phyloP scores from a whole-genome alignment of 2,888 invertebrate genomes.

The Lepidochrysops patricia region DNA sequence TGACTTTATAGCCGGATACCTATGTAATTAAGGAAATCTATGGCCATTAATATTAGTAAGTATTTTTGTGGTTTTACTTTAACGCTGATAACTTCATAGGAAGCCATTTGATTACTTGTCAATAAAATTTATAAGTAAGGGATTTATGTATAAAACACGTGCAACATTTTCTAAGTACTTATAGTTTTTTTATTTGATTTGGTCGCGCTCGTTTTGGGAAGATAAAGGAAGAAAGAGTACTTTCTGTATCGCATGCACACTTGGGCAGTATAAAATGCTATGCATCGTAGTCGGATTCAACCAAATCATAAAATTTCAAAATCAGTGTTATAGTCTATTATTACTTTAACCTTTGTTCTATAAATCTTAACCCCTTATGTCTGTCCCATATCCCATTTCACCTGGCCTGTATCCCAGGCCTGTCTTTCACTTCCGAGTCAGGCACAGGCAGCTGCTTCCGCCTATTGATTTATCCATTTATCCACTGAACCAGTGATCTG shows the following conservation, averaged over 20 bases:
- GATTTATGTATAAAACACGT: not conserved
- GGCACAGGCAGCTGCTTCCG: not conserved
- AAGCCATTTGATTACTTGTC: not conserved
- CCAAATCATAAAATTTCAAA: too few species aligned
- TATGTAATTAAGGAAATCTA: not conserved
- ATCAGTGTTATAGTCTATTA: too few species aligned
- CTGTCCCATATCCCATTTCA: not conserved
- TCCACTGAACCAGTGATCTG: not conserved
- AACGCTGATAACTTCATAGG: not conserved
- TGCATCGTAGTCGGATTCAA: too few species aligned
- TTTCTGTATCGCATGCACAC: too few species aligned
- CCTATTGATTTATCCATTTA: not conserved
- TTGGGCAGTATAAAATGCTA: too few species aligned
- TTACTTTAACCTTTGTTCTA: not conserved
- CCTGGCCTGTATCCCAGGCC: not conserved
- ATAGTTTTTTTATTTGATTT: too few species aligned
- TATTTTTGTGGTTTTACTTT: not conserved
- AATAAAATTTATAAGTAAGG: too few species aligned
- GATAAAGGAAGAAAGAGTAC: too few species aligned
- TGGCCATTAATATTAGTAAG: not conserved
- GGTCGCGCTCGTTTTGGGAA: too few species aligned
- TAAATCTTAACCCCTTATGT: not conserved
- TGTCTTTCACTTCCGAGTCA: constrained; percentile 3
- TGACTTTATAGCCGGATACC: not conserved
- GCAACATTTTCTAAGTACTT: too few species aligned